Base-by-base conservation (phyloP, 2,888 invertebrate genomes). In the Ecliptopera silaceata region DNA sequence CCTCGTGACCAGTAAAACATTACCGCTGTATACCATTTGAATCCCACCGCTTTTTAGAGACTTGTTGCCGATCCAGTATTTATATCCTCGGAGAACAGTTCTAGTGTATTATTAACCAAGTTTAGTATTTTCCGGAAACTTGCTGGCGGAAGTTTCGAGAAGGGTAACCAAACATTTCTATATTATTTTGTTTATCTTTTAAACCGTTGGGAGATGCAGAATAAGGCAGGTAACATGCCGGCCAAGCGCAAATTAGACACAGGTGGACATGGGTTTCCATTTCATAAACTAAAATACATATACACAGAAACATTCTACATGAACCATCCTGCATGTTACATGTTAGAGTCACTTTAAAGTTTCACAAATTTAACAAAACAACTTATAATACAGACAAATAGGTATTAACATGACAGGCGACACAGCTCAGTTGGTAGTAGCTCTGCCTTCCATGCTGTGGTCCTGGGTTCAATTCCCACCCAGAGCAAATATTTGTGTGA, bases 121-220 rank as follows among this genome's bases (percentile, higher is more conserved):
- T 48, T 48, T 39, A 39, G 38, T 48, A 48, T 48, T 48, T 47
- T 48, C 15, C 20, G n/a, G 39, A 48, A 39, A 48, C 47, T 48
- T 39, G 29, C 15, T 29, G 47, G 26, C 12, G 36, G 22, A 26
- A 38, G 36, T 47, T 47, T 15, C 10, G 31, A 44, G 26, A 29
- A 38, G 47, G 38, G 47, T 48, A 39, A 48, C 47, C 39, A 48
- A 39, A 48, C 22, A 48, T 39, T 29, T 17, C 47, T 11, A 26
- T 47, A 10, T 15, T 39, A 17, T 38, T 47, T 39, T 39, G 47
- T 39, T 39, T 39, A 39, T 12, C 20, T 29, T 29, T 4, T 8
- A 36, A 46, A 36, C 22, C 34, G 6, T 13, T 22, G 13, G 22
- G 11, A 46, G 34, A 36, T 6, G 5, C 4, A 34, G 29, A 29